Conservation (phyloP, 2,797 vertebrate species). For the Sylvilagus floridanus region DNA sequence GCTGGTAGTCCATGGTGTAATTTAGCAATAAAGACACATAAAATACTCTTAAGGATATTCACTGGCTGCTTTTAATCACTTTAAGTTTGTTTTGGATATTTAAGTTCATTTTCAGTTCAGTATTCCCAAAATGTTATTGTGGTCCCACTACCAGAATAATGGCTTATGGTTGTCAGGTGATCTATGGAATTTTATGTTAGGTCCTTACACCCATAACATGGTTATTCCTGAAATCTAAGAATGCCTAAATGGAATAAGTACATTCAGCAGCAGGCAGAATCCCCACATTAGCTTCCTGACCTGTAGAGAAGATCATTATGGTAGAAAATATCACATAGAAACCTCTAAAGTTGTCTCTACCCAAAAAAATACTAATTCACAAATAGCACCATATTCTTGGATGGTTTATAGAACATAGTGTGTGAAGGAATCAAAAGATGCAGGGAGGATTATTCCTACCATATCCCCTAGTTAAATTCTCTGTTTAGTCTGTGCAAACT, state of each 20-base stretch:
- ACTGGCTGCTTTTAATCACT: not conserved
- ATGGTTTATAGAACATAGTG: not conserved
- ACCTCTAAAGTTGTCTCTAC: not conserved
- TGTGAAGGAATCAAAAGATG: not conserved
- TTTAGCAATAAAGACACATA: not conserved
- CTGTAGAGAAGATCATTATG: fast-evolving
- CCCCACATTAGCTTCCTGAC: not conserved
- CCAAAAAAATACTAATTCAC: not conserved
- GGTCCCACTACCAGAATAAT: not conserved
- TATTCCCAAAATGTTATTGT: not conserved
- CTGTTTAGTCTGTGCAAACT: not conserved
- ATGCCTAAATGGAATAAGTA: not conserved
- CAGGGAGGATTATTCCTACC: not conserved
- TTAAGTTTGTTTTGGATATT: not conserved
- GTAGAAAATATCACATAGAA: not conserved
- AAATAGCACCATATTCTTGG: not conserved
- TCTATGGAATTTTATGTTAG: not conserved
- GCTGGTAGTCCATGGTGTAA: not conserved
- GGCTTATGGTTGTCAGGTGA: not conserved
- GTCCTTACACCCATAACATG: not conserved
- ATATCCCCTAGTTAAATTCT: not conserved
- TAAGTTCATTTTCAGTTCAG: not conserved
- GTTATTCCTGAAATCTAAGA: not conserved
- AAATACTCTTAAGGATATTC: not conserved
- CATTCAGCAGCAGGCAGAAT: not conserved